phyloP scores from a whole-genome alignment of 2,797 vertebrate genomes.

The Rhinella marina region DNA sequence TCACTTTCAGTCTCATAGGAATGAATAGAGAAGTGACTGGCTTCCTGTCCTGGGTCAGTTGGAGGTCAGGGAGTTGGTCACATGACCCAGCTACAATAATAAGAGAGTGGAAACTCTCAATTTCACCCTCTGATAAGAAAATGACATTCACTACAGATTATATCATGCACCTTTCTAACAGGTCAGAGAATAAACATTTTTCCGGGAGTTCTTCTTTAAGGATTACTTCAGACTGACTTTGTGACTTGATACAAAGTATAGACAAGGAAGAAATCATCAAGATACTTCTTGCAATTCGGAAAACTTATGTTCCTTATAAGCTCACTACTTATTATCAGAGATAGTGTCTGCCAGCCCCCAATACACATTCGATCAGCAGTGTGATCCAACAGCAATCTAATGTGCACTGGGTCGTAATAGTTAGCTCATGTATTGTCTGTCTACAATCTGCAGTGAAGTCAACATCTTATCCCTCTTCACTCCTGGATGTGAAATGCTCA shows the following conservation, averaged over 20 bases:
- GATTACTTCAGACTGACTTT: not conserved
- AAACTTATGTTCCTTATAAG: not conserved
- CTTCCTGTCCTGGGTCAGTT: no score
- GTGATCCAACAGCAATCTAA: not conserved
- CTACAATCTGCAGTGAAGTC: not conserved
- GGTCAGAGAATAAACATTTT: no score
- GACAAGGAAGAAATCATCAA: not conserved
- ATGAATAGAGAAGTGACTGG: no score
- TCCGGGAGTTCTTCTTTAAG: no score
- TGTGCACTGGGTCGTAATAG: not conserved
- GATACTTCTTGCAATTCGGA: not conserved
- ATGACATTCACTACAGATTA: no score
- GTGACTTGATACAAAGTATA: not conserved
- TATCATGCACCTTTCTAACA: no score
- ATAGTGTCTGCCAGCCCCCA: not conserved
- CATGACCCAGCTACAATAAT: no score
- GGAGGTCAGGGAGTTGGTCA: no score
- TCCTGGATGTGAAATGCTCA: not conserved
- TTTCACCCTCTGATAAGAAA: no score
- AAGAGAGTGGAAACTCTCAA: no score
- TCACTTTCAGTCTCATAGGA: no score
- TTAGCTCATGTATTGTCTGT: not conserved
- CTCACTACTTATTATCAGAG: not conserved
- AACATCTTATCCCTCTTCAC: no score
- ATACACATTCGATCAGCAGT: not conserved